Percentiles rank a stretch among this genome's conserved stretches.
Conservation (phyloP, 2,888 invertebrate species). For the Drosophila borborema region DNA sequence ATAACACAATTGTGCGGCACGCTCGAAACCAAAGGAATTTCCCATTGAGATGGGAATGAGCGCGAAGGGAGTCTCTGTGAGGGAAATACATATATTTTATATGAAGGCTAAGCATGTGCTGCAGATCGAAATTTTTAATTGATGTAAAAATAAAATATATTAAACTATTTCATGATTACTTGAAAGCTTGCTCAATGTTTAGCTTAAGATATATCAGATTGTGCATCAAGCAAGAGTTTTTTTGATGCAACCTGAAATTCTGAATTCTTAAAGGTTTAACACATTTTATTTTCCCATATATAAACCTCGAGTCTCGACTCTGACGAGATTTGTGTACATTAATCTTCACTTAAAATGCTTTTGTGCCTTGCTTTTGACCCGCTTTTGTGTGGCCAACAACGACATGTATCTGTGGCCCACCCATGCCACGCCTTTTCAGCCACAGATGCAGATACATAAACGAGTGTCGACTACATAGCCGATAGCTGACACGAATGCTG, state of each 20-base stretch:
- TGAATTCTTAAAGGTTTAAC: no score
- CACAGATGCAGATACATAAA: slow-evolving; percentile 38
- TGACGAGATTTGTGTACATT: slow-evolving; percentile 1
- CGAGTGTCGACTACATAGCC: slow-evolving; percentile 40
- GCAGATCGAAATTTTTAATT: slow-evolving; percentile 9
- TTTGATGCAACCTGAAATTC: no score
- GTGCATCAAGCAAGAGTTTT: no score
- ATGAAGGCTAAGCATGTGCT: background rate
- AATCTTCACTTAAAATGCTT: slow-evolving; percentile 6
- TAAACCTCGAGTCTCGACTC: background rate
- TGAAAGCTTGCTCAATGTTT: background rate
- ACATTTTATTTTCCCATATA: background rate
- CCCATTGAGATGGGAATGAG: slow-evolving; percentile 16
- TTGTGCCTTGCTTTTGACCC: slow-evolving; percentile 23
- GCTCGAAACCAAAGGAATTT: slow-evolving; percentile 43
- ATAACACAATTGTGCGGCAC: slow-evolving; percentile 72
- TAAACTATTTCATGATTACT: background rate
- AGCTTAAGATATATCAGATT: background rate
- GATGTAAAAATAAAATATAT: slow-evolving; percentile 9
- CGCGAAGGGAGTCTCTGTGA: background rate
- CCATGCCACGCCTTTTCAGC: slow-evolving; percentile 66
- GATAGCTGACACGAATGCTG: slow-evolving; percentile 51
- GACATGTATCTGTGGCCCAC: slow-evolving; percentile 40
- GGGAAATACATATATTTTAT: no score
- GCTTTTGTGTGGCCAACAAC: slow-evolving; percentile 13